These are phyloP conservation scores for Zosterops borbonicus DNA, from an alignment of 2,113 vertebrate species.

Conservation along the genomic window DNA sequence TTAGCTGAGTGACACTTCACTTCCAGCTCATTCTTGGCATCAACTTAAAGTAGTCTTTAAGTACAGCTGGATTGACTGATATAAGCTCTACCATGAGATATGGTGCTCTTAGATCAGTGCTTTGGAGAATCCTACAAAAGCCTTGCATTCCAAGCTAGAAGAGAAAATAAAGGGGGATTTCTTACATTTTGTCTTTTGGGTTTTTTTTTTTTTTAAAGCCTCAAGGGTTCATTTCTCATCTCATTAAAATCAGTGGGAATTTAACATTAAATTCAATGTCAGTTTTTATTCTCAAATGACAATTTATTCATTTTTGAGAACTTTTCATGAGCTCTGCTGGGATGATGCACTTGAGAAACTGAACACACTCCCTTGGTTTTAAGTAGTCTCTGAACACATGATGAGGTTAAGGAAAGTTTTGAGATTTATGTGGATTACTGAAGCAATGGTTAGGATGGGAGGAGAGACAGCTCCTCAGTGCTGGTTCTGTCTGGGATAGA, in stretches of 20 bases:
- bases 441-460: background rate
- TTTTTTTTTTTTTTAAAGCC: background rate
- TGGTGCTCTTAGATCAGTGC: background rate
- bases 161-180: background rate
- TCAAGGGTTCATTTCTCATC: background rate
- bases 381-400: background rate
- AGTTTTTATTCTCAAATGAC: background rate
- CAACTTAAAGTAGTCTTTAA: background rate
- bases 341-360: background rate
- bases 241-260: background rate
- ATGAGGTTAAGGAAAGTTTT: background rate
- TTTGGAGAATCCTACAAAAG: background rate
- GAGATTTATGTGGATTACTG: background rate
- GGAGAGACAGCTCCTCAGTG: background rate
- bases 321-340: background rate
- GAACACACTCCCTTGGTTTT: background rate
- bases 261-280: background rate
- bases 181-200: no score
- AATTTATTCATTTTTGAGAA: background rate
- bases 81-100: background rate
- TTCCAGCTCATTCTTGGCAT: constrained; percentile 6
- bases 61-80: background rate
- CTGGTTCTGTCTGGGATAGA: background rate
- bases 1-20: background rate
- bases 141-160: background rate